Percentiles rank a stretch among this genome's conserved stretches.
Evolutionary conservation across 2,113 vertebrate species (phyloP).

Genomic region (Anarrhichthys ocellatus): DNA sequence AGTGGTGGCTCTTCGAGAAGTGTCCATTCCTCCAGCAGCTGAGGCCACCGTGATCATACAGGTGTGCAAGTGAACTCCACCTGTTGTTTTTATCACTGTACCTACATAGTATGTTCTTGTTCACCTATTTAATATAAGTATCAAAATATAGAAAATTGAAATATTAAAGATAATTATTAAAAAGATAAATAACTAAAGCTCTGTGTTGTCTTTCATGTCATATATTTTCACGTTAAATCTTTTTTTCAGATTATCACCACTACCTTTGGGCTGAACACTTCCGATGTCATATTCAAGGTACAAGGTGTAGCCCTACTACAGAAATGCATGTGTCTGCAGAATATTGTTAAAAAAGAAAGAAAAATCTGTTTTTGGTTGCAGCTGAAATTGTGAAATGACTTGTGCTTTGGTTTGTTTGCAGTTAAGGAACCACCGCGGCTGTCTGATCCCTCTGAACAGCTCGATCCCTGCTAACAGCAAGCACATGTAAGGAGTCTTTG

Average conservation of each 20-base stretch:
- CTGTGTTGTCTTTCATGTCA: background rate
- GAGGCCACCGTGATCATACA: slow-evolving; percentile 61
- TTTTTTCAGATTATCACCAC: slow-evolving; percentile 71
- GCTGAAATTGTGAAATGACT: background rate
- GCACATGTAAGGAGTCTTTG: slow-evolving; percentile 65
- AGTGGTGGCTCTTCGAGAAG: slow-evolving; percentile 73
- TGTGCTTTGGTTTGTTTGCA: slow-evolving; percentile 49
- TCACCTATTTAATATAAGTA: background rate
- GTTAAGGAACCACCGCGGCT: slow-evolving; percentile 79
- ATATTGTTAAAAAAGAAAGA: background rate
- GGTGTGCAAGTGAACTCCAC: slow-evolving; percentile 44
- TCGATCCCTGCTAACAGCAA: slow-evolving; percentile 77
- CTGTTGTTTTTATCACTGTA: background rate
- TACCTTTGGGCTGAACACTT: slow-evolving; percentile 72
- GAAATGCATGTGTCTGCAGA: background rate
- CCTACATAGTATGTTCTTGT: background rate
- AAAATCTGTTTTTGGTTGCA: background rate
- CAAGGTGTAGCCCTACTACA: background rate
- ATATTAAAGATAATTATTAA: background rate
- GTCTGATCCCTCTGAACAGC: slow-evolving; percentile 79
- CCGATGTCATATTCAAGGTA: slow-evolving; percentile 77
- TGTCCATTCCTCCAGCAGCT: slow-evolving; percentile 72
- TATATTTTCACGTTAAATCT: background rate
- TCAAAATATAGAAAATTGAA: background rate
- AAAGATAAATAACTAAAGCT: background rate